phyloP scores from a whole-genome alignment of 2,113 vertebrate genomes.

The Nannobrachium achirus region DNA sequence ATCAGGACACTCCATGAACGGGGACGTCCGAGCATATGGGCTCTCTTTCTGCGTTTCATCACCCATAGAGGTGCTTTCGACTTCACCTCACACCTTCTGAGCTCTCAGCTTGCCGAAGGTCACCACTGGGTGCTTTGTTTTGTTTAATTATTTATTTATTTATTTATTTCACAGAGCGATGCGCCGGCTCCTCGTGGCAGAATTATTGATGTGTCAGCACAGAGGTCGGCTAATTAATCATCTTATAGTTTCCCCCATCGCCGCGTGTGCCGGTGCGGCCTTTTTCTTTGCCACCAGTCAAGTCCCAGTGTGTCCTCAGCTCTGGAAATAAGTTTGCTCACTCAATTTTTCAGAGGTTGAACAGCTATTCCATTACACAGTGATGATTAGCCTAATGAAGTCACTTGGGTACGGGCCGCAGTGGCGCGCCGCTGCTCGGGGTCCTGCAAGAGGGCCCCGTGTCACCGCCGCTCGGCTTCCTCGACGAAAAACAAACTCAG shows the following conservation, averaged over 20 bases:
- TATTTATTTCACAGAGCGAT: neutral
- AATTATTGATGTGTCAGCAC: constrained; percentile 39
- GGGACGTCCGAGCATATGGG: neutral
- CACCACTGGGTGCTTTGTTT: constrained; percentile 4
- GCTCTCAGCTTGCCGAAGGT: constrained; percentile 12
- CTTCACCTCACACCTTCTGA: neutral
- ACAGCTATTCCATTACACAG: constrained; percentile 68
- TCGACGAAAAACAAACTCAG: constrained; percentile 9
- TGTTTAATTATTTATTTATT: no score
- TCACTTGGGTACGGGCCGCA: constrained; percentile 46
- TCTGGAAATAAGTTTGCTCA: constrained; percentile 53
- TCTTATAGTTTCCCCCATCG: constrained; percentile 42
- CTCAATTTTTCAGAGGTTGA: constrained; percentile 62
- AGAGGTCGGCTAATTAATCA: constrained; percentile 51
- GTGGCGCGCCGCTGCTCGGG: constrained; percentile 3
- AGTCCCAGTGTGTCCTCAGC: constrained; percentile 58
- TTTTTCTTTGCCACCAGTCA: constrained; percentile 43
- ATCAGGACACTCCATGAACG: neutral
- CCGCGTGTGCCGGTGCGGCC: constrained; percentile 7
- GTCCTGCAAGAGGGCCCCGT: constrained; percentile 23
- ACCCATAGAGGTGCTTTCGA: neutral
- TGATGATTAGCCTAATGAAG: constrained; percentile 70
- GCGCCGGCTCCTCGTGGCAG: neutral
- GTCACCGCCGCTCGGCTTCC: constrained; percentile 21
- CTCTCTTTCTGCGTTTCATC: neutral